Evolutionary conservation across 1,140 invertebrate species (phyloP).

Genomic region (Drosophila fuyamai): DNA sequence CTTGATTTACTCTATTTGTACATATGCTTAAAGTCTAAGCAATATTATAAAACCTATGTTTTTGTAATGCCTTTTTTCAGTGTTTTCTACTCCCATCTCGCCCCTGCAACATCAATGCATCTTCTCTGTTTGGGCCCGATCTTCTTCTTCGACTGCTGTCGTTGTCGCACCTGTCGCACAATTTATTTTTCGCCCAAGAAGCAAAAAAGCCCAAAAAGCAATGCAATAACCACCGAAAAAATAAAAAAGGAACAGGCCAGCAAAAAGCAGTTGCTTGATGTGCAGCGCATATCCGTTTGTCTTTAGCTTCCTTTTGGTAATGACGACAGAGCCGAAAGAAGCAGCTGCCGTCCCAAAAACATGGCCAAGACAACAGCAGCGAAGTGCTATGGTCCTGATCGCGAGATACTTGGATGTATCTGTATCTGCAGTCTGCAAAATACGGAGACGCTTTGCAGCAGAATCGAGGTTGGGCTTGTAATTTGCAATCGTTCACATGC

Average conservation of each 20-base stretch:
- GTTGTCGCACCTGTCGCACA: constrained; percentile 80
- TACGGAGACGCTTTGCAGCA: constrained; percentile 20
- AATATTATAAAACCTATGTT: too few species aligned
- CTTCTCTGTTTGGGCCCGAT: constrained; percentile 6
- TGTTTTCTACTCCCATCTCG: constrained; percentile 13
- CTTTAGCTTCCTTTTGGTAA: constrained; percentile 82
- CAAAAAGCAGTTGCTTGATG: constrained; percentile 78
- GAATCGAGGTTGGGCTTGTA: constrained; percentile 53
- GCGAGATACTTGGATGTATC: constrained; percentile 54
- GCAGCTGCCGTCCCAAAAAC: constrained; percentile 67
- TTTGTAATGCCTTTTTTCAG: neutral
- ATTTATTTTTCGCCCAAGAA: constrained; percentile 79
- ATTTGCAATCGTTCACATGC: constrained; percentile 81
- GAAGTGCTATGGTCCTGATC: constrained; percentile 49
- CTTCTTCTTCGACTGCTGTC: constrained; percentile 51
- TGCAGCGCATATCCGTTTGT: constrained; percentile 80
- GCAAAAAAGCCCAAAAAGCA: constrained; percentile 69
- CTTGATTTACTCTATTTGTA: too few species aligned
- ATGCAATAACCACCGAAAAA: constrained; percentile 62
- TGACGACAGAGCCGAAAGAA: constrained; percentile 75
- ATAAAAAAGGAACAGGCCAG: constrained; percentile 16
- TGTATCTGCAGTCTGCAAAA: constrained; percentile 13
- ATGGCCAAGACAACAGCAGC: constrained; percentile 29
- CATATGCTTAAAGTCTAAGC: too few species aligned
- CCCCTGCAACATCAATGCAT: constrained; percentile 4